Percentiles rank a stretch among this genome's conserved stretches.
Evolutionary conservation across 1,140 invertebrate genomes (phyloP).

Genomic region (Drosophila lowei): DNA sequence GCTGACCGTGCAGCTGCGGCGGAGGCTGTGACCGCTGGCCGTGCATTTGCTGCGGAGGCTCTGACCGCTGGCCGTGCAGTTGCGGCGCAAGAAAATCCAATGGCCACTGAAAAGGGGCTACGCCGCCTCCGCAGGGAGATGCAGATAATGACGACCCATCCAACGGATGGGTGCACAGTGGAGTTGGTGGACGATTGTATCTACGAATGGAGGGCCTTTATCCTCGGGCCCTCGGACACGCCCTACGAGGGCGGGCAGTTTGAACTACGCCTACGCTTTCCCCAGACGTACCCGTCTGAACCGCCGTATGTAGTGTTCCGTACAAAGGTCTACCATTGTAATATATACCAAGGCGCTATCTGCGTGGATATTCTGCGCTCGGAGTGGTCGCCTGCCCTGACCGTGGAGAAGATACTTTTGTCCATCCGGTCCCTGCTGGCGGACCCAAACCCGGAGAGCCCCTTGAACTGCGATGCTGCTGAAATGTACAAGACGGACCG

Average conservation of each 20-base stretch:
- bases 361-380: conserved; percentile 92
- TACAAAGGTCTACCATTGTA: conserved; percentile 92
- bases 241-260: conserved; percentile 91
- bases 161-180: conserved; percentile 7
- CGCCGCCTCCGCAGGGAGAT: not conserved
- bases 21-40: too few relatives aligned
- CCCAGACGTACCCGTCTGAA: conserved; percentile 91
- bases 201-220: conserved; percentile 11
- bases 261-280: conserved; percentile 90
- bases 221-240: conserved; percentile 87
- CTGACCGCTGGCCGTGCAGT: too few relatives aligned
- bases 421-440: conserved; percentile 97
- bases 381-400: conserved; percentile 97
- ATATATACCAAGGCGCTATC: conserved; percentile 90
- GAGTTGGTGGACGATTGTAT: not conserved
- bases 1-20: too few relatives aligned
- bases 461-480: conserved; percentile 96
- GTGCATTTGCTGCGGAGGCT: too few relatives aligned
- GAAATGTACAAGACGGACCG: conserved; percentile 94
- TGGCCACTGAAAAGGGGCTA: too few relatives aligned
- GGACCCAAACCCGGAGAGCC: conserved; percentile 98
- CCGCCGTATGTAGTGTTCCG: conserved; percentile 91
- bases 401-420: conserved; percentile 97
- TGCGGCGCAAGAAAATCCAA: too few relatives aligned
- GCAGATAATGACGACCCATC: not conserved